A percentile compares a stretch with the other conserved stretches of the same genome.
phyloP scores from a whole-genome alignment of 2,888 invertebrate species.

The Chamaedrilus cognettii region DNA sequence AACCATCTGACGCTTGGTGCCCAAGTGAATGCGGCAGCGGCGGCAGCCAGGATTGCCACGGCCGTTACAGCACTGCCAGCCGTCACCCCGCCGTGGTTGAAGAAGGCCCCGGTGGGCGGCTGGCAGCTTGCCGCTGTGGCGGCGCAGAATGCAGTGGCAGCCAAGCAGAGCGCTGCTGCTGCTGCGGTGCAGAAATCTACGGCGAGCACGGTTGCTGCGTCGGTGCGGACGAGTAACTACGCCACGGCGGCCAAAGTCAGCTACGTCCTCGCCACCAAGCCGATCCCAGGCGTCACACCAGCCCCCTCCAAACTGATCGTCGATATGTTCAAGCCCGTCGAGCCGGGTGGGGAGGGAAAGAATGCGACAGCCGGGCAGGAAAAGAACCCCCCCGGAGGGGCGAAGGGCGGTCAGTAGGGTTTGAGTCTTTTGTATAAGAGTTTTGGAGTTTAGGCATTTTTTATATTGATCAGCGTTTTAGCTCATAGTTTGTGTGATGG shows the following conservation, averaged over 20 bases:
- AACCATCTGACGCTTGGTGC: too few species aligned
- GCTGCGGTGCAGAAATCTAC: not conserved
- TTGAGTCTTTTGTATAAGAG: too few species aligned
- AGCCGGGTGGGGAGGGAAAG: not conserved
- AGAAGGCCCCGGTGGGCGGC: not conserved
- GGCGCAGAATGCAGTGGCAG: constrained; percentile 1
- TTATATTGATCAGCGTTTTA: too few species aligned
- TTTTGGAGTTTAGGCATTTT: too few species aligned
- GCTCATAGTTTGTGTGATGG: too few species aligned
- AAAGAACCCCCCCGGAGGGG: too few species aligned
- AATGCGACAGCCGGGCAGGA: too few species aligned
- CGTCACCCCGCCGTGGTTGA: not conserved
- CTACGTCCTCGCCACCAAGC: not conserved
- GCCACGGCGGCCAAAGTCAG: too few species aligned
- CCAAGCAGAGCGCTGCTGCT: not conserved
- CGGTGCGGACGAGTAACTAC: too few species aligned
- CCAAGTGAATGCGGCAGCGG: not conserved
- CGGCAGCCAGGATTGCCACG: not conserved
- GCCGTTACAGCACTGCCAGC: not conserved
- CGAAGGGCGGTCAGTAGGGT: too few species aligned
- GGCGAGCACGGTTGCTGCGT: not conserved
- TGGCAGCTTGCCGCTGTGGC: constrained; percentile 5
- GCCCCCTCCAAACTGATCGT: not conserved
- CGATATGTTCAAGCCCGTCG: not conserved
- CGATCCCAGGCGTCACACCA: not conserved